Evolutionary conservation across 2,888 invertebrate species (phyloP).

Genomic region (Spodoptera exigua): DNA sequence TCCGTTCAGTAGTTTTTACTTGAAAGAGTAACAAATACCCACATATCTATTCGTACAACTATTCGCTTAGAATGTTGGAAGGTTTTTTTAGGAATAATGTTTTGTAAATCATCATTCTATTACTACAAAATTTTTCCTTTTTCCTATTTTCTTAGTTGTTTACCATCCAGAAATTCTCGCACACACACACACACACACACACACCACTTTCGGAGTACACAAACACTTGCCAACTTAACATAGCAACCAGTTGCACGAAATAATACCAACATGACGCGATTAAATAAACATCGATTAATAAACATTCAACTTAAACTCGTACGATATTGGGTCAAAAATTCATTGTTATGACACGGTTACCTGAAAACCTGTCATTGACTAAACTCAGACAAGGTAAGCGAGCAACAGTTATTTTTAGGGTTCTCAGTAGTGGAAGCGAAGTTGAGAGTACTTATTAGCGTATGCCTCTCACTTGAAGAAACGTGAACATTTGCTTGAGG

Average conservation of each 20-base stretch:
- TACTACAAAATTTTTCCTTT: too few species aligned
- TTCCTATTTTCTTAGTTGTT: too few species aligned
- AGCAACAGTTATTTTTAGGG: slow-evolving; percentile 64
- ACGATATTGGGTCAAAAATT: slow-evolving; percentile 60
- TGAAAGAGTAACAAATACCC: too few species aligned
- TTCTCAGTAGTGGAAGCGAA: slow-evolving; percentile 41
- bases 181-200: too few species aligned
- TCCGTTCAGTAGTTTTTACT: too few species aligned
- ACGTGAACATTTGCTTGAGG: slow-evolving; percentile 56
- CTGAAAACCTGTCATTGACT: slow-evolving; percentile 69
- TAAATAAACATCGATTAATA: slow-evolving; percentile 14
- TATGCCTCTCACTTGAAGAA: slow-evolving; percentile 51
- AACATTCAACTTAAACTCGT: slow-evolving; percentile 34
- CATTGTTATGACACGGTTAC: slow-evolving; percentile 61
- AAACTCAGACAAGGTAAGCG: slow-evolving; percentile 71
- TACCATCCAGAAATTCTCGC: too few species aligned
- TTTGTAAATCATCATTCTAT: too few species aligned
- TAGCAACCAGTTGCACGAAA: neutral
- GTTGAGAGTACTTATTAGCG: slow-evolving; percentile 41
- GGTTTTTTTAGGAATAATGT: too few species aligned
- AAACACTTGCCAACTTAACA: too few species aligned
- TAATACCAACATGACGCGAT: neutral
- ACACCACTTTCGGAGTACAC: too few species aligned
- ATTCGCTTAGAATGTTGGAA: too few species aligned
- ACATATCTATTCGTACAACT: too few species aligned